Evolutionary conservation across 1,140 invertebrate genomes (phyloP).

Genomic region (Halesus radiatus): DNA sequence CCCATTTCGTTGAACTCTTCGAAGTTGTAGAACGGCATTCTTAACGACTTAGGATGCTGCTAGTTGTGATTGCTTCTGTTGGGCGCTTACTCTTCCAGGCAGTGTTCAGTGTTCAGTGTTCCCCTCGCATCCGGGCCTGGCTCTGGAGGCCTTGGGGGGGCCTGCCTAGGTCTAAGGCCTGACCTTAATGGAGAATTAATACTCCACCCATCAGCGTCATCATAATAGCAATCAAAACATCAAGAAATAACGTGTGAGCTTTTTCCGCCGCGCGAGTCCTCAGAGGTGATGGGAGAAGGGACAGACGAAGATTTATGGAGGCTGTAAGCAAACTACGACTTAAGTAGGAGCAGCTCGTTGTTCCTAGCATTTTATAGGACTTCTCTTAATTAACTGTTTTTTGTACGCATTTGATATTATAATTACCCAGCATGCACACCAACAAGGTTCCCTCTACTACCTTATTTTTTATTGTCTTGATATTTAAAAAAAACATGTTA

Average conservation of each 20-base stretch:
- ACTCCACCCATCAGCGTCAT: slow-evolving; percentile 12
- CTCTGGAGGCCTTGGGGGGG: neutral
- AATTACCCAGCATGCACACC: no score
- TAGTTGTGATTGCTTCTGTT: neutral
- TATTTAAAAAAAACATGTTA: no score
- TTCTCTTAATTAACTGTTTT: no score
- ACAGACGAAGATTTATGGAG: slow-evolving; percentile 6
- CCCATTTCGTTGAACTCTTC: neutral
- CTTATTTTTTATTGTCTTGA: no score
- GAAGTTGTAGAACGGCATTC: neutral
- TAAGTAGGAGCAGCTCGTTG: no score
- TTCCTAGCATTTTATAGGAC: no score
- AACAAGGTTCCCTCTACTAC: no score
- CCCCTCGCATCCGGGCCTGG: neutral
- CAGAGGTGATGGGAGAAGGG: neutral
- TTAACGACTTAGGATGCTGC: slow-evolving; percentile 8
- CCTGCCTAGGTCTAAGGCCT: neutral
- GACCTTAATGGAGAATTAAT: slow-evolving; percentile 2
- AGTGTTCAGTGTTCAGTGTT: no score
- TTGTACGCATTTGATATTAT: no score
- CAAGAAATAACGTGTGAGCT: slow-evolving; percentile 3
- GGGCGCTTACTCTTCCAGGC: neutral
- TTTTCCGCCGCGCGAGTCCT: neutral
- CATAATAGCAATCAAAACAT: slow-evolving; percentile 28
- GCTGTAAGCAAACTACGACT: no score